Evolutionary conservation across 2,888 invertebrate genomes (phyloP), one percentile per base, ranked within the genome.

Genomic region (Thyatira batis): DNA sequence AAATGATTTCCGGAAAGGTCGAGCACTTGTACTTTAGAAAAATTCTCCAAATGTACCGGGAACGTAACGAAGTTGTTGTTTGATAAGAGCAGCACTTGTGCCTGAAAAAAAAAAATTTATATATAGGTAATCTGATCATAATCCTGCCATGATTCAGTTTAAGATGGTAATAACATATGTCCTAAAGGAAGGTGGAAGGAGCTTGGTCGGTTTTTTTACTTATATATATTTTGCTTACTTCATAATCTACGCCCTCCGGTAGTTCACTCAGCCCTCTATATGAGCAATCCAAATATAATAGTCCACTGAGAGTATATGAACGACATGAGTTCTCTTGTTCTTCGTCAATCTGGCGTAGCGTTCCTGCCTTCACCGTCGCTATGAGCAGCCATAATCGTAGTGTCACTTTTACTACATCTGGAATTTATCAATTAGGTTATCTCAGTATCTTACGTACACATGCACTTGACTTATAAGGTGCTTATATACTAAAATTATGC

Each of bases 51-150:
- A 50, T 89, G 84, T 0, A 69, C 52, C 5, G 95, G 94, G 65
- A 95, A 93, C 8, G 83, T 79, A 2, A 73, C 72, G 56, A 96
- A 93, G 45, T 88, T 80, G 75, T 96, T 96, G 66, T 92, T 90
- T 0, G 95, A 94, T 46, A 96, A 76, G 63, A 95, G 93, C 67
- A 96, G 72, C 11, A 93, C 91, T 71, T 94, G 92, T 30, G 94
- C 93, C 95, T 95, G 87, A 68, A 91, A 92, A 62, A 57, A 53
- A 10, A 13, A 33, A 9, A 23, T 6, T 20, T 27, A 33, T 20
- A 30, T 20, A 13, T 43, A 27, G 49, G 5, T 20, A 17, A 27
- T 33, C 11, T 10, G 13, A 45, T 48, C 4, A 43, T n/a, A n/a
- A n/a, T n/a, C n/a, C n/a, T n/a, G n/a, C n/a, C n/a, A n/a, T n/a